Evolutionary conservation across 2,888 invertebrate genomes (phyloP), one percentile per base, ranked within the genome.

Genomic region (Cryptus viduatorius): DNA sequence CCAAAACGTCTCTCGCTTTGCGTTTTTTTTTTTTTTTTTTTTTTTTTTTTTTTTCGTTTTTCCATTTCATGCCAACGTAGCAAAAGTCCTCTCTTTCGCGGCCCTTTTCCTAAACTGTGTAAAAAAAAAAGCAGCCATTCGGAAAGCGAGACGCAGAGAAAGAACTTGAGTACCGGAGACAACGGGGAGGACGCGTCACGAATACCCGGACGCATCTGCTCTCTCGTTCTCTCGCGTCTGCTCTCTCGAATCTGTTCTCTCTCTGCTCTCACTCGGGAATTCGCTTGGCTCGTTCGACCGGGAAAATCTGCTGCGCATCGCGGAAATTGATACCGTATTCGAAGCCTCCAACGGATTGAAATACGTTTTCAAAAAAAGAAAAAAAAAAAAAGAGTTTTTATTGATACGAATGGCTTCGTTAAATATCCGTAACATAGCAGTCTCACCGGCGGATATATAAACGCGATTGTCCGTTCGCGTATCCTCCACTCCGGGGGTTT

Each of bases 331-430:
- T 83, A 81, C 79, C 79, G 72, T 77, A 79, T 71, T 44, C 78
- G 59, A 29, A 31, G 48, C 24, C 78, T 4, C 53, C 48, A n/a
- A 29, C 67, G 50, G 37, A 8, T 31, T 67, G 48, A 61, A 78
- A 69, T 61, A 79, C 64, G 24, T 61, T 71, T 46, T 19, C 5
- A 68, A 48, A 29, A 24, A 61, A 73, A 61, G 14, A 48, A 3
- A 65, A 48, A 59, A 50, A 37, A 29, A 42, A 37, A 68, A 73
- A 67, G 29, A 53, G 48, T 69, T 86, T 80, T 84, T 75, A 87
- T 87, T 83, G 79, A 87, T 87, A 87, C 86, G 78, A 84, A 87
- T 87, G 71, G 85, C 64, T 87, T 83, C 86, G 84, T 88, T 87
- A 87, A 87, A 82, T 84, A 83, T 86, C 81, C 85, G 77, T 79